Base-by-base conservation (phyloP, 2,797 vertebrate genomes). In the Helarctos malayanus region DNA sequence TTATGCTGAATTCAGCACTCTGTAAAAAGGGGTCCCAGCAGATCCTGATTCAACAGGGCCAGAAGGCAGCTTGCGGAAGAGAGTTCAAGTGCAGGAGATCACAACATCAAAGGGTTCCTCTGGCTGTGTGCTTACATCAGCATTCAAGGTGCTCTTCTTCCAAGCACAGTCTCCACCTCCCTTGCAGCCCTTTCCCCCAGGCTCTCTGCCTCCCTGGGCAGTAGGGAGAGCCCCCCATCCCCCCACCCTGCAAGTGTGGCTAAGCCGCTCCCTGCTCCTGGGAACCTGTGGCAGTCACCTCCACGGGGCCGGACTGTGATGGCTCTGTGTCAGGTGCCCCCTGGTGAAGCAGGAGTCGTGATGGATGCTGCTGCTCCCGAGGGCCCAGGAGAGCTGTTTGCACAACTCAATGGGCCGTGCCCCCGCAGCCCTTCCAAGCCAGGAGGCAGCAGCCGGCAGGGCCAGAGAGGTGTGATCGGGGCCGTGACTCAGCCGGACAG, bases 321-420 rank as follows among this genome's bases (percentile, higher is more conserved):
- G 95, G 93, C 95, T 98, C 90, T 96, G 80, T 7, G 68, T 98
- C 98, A 98, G 98, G 97, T 97, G 98, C 97, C 98, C 96, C 96
- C 97, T 98, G 95, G 93, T 98, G 97, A 95, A 98, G 96, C 96
- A 98, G 98, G 96, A 2, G 89, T 93, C 98, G 96, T 98, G 98
- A 98, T 95, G 96, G 98, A 98, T 98, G 98, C 96, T 97, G 97
- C 96, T 97, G 96, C 96, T 97, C 73, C 87, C 96, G 87, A 86
- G 95, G 95, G 98, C 98, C 94, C 97, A 94, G 96, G 96, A 97
- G 97, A 98, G 98, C 97, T 98, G 98, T 98, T 98, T 98, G 98
- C 0, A 38, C 97, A 98, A 98, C 96, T 97, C 98, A 98, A 91
- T 98, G 98, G 97, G 97, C 94, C 92, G 27, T 98, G 97, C 97